These are phyloP conservation scores for Eptatretus burgeri DNA, from an alignment of 2,113 vertebrate species.

Conservation along the genomic window DNA sequence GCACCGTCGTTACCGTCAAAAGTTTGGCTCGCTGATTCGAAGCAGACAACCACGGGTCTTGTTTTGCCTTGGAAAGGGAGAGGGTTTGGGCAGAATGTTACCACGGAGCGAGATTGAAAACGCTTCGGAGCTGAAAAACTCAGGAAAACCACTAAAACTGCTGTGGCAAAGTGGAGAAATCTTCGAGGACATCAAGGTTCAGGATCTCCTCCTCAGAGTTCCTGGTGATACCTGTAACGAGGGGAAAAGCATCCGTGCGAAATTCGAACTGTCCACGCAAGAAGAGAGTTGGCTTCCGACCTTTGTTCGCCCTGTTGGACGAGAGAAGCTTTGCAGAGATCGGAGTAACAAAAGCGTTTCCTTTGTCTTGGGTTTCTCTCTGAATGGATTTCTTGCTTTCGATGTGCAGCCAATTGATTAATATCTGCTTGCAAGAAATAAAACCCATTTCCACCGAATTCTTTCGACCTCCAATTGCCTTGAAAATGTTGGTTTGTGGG, in stretches of 20 bases:
- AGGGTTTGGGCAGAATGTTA: not conserved
- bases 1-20: not conserved
- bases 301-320: no score
- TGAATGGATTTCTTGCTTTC: not conserved
- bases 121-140: not conserved
- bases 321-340: not conserved
- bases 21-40: not conserved
- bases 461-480: no score
- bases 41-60: not conserved
- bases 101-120: not conserved
- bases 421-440: no score
- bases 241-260: not conserved
- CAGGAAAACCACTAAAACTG: not conserved
- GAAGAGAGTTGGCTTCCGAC: no score
- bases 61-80: not conserved
- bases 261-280: not conserved
- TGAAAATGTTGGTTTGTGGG: no score
- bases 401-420: not conserved
- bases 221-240: not conserved
- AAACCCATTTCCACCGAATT: no score
- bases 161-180: not conserved
- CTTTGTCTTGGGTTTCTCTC: not conserved
- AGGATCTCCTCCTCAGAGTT: not conserved
- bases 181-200: not conserved
- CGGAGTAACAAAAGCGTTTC: not conserved